phyloP scores from a whole-genome alignment of 1,140 invertebrate genomes.

The Hylyphantes graminicola region DNA sequence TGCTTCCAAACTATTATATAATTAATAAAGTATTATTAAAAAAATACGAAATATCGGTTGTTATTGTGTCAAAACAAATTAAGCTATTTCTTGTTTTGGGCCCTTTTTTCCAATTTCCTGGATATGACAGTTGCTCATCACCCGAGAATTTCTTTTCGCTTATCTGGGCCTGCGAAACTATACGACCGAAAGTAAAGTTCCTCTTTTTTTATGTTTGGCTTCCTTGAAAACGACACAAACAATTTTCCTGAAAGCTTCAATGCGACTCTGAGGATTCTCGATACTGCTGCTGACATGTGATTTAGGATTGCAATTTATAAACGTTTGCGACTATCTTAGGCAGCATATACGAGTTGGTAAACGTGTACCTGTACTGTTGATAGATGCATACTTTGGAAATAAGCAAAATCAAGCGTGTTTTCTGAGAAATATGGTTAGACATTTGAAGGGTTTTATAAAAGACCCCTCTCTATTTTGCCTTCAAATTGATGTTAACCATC shows the following conservation, averaged over 20 bases:
- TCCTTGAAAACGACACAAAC: conserved; percentile 35
- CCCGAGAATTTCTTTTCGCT: conserved; percentile 43
- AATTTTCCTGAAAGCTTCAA: conserved; percentile 55
- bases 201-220: conserved; percentile 9
- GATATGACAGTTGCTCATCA: conserved; percentile 55
- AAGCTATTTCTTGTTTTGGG: not conserved
- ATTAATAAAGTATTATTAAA: no score
- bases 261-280: conserved; percentile 24
- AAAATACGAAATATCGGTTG: no score
- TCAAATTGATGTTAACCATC: no score
- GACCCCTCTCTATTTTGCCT: no score
- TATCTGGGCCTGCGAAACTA: conserved; percentile 50
- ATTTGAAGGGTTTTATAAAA: no score
- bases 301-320: conserved; percentile 52
- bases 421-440: no score
- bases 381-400: not conserved
- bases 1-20: no score
- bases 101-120: conserved; percentile 45
- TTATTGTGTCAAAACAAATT: no score
- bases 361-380: conserved; percentile 10
- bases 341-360: conserved; percentile 23
- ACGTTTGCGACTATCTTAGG: conserved; percentile 45
- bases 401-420: not conserved
- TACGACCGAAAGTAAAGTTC: conserved; percentile 50
- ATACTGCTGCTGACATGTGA: conserved; percentile 52